These are phyloP conservation scores for Leucopsar rothschildi DNA, from an alignment of 2,113 vertebrate species.

Conservation along the genomic window DNA sequence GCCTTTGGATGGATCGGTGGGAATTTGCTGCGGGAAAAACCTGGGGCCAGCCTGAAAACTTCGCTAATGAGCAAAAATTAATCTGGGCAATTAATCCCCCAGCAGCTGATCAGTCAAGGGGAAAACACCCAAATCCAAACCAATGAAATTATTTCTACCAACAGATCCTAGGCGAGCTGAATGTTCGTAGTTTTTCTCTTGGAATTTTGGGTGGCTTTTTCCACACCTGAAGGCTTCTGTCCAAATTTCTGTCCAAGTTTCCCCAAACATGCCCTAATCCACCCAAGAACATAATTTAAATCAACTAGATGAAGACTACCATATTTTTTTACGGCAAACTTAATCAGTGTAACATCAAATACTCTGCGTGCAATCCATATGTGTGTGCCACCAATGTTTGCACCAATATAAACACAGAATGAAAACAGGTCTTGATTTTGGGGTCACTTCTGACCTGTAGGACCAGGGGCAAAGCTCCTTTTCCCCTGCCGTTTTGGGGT, in stretches of 20 bases:
- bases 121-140: neutral
- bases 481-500: neutral
- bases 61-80: neutral
- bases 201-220: neutral
- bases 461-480: neutral
- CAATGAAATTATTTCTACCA: neutral
- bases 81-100: neutral
- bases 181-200: fast-evolving
- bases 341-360: fast-evolving
- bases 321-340: neutral
- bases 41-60: neutral
- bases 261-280: neutral
- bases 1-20: fast-evolving
- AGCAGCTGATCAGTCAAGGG: neutral
- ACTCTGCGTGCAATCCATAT: fast-evolving
- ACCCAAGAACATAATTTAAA: neutral
- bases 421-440: neutral
- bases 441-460: neutral
- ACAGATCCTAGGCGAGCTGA: neutral
- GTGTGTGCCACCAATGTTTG: fast-evolving
- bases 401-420: fast-evolving
- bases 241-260: fast-evolving
- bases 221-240: fast-evolving
- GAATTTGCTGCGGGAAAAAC: neutral
- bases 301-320: fast-evolving